Evolutionary conservation across 2,888 invertebrate species (phyloP).

Genomic region (Zhuqinia jingwanae): DNA sequence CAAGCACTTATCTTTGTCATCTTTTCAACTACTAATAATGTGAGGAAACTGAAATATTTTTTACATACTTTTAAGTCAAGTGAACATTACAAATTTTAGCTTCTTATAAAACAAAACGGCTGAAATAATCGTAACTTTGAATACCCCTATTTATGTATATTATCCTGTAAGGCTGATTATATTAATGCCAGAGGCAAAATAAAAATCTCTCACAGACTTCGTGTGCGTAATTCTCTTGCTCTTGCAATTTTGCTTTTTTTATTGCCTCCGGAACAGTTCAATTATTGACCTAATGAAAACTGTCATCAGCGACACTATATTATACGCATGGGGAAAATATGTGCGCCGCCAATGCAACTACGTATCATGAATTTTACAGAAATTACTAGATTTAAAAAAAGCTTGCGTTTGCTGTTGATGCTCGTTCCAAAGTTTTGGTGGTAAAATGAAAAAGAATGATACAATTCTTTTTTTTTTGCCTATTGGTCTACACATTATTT

Average conservation of each 20-base stretch:
- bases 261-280: constrained; percentile 63
- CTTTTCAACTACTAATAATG: too few relatives aligned
- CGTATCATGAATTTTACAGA: too few relatives aligned
- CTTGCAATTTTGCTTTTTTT: constrained; percentile 46
- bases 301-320: constrained; percentile 55
- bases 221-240: not conserved
- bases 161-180: constrained; percentile 40
- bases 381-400: too few relatives aligned
- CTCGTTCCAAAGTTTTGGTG: too few relatives aligned
- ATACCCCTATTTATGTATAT: not conserved
- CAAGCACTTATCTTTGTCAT: too few relatives aligned
- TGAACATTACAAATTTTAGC: too few relatives aligned
- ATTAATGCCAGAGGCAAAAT: constrained; percentile 34
- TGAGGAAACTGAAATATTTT: too few relatives aligned
- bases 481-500: too few relatives aligned
- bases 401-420: too few relatives aligned
- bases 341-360: not conserved
- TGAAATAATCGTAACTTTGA: not conserved
- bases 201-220: constrained; percentile 32
- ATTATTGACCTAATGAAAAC: constrained; percentile 58
- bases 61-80: too few relatives aligned
- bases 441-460: too few relatives aligned
- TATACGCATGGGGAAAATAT: not conserved
- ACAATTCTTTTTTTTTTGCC: too few relatives aligned
- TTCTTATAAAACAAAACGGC: not conserved